Conservation (phyloP, 2,113 vertebrate genomes). For the Alethe castanea region DNA sequence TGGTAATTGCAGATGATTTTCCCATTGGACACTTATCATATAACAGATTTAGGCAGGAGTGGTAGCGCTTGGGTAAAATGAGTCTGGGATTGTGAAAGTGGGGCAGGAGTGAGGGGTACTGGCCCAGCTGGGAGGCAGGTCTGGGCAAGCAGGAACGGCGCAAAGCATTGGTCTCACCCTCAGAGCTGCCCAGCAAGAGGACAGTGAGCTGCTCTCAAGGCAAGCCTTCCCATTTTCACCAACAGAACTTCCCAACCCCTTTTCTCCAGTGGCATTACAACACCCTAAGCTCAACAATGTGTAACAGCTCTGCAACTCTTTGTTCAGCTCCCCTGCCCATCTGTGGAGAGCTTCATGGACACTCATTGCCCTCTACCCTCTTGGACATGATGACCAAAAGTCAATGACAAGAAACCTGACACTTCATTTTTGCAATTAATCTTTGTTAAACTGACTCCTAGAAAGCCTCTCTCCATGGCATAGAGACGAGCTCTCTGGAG, state of each 20-base stretch:
- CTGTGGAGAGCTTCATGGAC: neutral
- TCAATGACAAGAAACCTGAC: neutral
- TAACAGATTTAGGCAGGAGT: neutral
- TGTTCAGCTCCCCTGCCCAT: neutral
- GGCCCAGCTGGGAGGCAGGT: neutral
- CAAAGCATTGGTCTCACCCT: neutral
- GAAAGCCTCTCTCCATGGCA: neutral
- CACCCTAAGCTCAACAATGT: neutral
- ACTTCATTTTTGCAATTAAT: neutral
- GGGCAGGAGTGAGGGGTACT: neutral
- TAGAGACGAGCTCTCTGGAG: neutral
- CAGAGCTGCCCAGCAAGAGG: neutral
- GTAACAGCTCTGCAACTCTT: neutral
- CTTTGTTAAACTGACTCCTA: neutral
- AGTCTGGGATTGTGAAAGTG: neutral
- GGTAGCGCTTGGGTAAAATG: neutral
- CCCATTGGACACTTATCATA: neutral
- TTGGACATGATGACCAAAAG: neutral
- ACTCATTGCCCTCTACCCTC: neutral
- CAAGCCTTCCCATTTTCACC: neutral
- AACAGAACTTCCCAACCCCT: neutral
- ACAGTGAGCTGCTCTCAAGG: neutral
- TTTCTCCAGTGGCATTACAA: neutral
- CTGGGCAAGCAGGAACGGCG: neutral
- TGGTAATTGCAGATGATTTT: conserved; percentile 41